A percentile compares a stretch with the other conserved stretches of the same genome.
Conservation (phyloP, 2,888 invertebrate genomes). For the Embidobia sp. region DNA sequence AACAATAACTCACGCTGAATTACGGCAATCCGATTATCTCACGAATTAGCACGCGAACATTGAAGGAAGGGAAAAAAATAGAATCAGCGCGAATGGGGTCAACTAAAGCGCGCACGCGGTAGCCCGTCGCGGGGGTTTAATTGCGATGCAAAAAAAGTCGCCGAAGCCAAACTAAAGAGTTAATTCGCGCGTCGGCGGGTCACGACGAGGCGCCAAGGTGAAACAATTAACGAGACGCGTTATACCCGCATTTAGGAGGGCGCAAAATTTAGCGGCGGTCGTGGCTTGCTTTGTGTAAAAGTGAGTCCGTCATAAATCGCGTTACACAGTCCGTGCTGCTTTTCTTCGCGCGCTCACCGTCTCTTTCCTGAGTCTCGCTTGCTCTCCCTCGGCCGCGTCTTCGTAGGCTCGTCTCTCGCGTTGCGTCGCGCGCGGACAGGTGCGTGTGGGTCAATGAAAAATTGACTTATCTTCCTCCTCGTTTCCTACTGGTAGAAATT, state of each 20-base stretch:
- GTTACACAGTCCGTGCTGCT: too few relatives aligned
- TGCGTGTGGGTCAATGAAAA: conserved; percentile 58
- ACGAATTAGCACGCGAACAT: conserved; percentile 48
- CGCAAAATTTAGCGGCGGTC: conserved; percentile 25
- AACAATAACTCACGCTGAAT: conserved; percentile 49
- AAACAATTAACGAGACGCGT: conserved; percentile 48
- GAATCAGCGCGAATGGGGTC: too few relatives aligned
- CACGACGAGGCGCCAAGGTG: conserved; percentile 17
- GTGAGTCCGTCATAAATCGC: too few relatives aligned
- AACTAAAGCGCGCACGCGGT: conserved; percentile 25
- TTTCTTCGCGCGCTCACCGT: too few relatives aligned
- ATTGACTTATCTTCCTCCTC: conserved; percentile 58
- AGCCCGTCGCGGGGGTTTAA: conserved; percentile 19
- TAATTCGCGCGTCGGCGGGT: conserved; percentile 12
- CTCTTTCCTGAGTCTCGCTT: too few relatives aligned
- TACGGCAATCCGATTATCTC: conserved; percentile 50
- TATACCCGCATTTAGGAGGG: conserved; percentile 40
- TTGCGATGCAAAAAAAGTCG: conserved; percentile 23
- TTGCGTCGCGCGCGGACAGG: conserved; percentile 32
- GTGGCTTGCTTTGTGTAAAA: too few relatives aligned
- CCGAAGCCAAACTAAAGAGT: conserved; percentile 19
- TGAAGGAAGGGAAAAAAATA: conserved; percentile 28
- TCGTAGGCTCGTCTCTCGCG: not conserved
- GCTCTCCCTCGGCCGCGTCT: too few relatives aligned
- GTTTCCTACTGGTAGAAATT: conserved; percentile 48